These are phyloP conservation scores for Brotula barbata DNA, from an alignment of 2,797 vertebrate genomes.

Conservation along the genomic window DNA sequence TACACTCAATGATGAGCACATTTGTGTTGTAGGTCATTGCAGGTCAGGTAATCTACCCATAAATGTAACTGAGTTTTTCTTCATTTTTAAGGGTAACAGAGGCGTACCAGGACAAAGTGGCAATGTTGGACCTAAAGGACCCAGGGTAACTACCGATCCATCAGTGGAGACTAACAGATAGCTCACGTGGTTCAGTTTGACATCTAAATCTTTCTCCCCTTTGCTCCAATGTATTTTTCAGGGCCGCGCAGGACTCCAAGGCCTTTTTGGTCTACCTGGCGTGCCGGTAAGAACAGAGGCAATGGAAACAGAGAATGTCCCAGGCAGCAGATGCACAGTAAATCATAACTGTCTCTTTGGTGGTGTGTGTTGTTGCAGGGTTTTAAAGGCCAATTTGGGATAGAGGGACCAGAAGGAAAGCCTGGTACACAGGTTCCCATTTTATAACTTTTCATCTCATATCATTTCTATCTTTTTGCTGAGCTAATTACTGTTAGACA, in stretches of 20 bases:
- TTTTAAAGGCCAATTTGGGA: constrained; percentile 74
- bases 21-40: no score
- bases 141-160: constrained; percentile 65
- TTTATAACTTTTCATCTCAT: constrained; percentile 71
- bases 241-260: constrained; percentile 82
- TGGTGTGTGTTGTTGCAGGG: constrained; percentile 73
- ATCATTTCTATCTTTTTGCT: constrained; percentile 19
- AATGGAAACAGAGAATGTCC: no score
- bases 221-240: constrained; percentile 46
- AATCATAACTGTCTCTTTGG: constrained; percentile 20
- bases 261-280: constrained; percentile 79
- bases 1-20: not conserved
- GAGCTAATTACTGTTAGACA: constrained; percentile 1
- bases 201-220: not conserved
- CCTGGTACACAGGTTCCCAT: constrained; percentile 93
- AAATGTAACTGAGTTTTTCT: constrained; percentile 9
- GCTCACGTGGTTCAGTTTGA: not conserved
- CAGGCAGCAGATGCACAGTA: no score
- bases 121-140: constrained; percentile 71
- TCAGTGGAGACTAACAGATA: not conserved
- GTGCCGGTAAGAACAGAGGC: constrained; percentile 68
- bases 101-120: constrained; percentile 76
- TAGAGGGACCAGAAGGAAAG: constrained; percentile 86
- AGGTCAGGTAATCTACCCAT: not conserved
- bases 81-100: constrained; percentile 72